These are phyloP conservation scores for Junonia oenone DNA, from an alignment of 2,888 invertebrate species.

Conservation along the genomic window DNA sequence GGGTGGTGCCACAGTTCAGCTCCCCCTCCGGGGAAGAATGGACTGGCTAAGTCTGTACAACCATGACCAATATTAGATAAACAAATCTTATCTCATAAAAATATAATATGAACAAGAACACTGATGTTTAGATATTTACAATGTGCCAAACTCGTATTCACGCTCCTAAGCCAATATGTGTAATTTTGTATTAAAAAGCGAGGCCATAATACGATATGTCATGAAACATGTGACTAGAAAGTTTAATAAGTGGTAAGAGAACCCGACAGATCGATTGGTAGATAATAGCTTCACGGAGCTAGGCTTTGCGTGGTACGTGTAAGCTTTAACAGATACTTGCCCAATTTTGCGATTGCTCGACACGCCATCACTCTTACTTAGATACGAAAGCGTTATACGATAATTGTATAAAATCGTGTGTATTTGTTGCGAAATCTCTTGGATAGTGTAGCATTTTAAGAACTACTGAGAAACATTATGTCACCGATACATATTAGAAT, in stretches of 20 bases:
- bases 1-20: conserved; percentile 97
- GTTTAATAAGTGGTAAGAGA: conserved; percentile 56
- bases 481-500: conserved; percentile 4
- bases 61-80: conserved; percentile 28
- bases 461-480: conserved; percentile 19
- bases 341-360: conserved; percentile 63
- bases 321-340: conserved; percentile 76
- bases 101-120: not conserved
- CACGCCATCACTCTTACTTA: conserved; percentile 35
- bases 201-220: conserved; percentile 30
- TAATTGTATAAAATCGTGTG: conserved; percentile 19
- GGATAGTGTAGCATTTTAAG: conserved; percentile 15
- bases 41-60: conserved; percentile 93
- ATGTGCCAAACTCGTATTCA: conserved; percentile 63
- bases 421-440: conserved; percentile 13
- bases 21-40: conserved; percentile 93
- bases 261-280: conserved; percentile 64
- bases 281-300: conserved; percentile 69
- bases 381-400: conserved; percentile 22
- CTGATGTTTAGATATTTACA: conserved; percentile 55
- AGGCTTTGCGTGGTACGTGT: conserved; percentile 77
- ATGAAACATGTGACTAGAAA: conserved; percentile 61
- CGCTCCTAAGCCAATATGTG: conserved; percentile 28
- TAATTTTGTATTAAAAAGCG: conserved; percentile 8
- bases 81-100: not conserved